Evolutionary conservation across 2,113 vertebrate genomes (phyloP).

Genomic region (Seriola aureovittata): DNA sequence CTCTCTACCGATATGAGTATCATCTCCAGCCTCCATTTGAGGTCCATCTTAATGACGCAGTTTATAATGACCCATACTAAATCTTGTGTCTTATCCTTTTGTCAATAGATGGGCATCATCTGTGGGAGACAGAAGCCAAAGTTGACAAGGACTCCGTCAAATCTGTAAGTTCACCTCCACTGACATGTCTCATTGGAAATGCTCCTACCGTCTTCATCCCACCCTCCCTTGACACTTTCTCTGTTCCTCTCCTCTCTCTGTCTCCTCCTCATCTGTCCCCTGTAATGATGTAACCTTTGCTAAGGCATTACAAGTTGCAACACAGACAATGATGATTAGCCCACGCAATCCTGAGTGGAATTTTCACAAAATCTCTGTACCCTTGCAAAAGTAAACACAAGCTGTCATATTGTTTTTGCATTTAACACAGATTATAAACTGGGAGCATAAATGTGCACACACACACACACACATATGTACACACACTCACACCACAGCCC

Average conservation of each 20-base stretch:
- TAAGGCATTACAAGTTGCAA: conserved; percentile 73
- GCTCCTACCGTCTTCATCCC: conserved; percentile 48
- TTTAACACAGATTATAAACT: conserved; percentile 19
- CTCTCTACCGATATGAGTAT: not conserved
- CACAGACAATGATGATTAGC: conserved; percentile 72
- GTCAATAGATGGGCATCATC: conserved; percentile 94
- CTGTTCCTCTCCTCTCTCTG: conserved; percentile 35
- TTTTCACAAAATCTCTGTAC: conserved; percentile 77
- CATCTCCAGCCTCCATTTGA: not conserved
- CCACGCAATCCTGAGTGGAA: conserved; percentile 81
- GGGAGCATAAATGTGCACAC: not conserved
- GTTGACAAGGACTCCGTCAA: conserved; percentile 95
- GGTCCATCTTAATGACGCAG: not conserved
- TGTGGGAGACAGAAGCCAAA: conserved; percentile 98
- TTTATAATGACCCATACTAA: conserved; percentile 9
- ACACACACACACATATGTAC: not conserved
- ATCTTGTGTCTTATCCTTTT: conserved; percentile 19
- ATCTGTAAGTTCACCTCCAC: conserved; percentile 88
- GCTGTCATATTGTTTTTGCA: conserved; percentile 60
- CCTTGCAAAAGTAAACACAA: conserved; percentile 62
- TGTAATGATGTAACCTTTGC: conserved; percentile 82
- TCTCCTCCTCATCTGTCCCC: conserved; percentile 71
- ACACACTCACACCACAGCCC: conserved; percentile 4
- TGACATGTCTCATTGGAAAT: conserved; percentile 16
- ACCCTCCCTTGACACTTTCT: conserved; percentile 57